Evolutionary conservation across 2,888 invertebrate species (phyloP), one percentile per base, ranked within the genome.

Genomic region (Notodonta ziczac): DNA sequence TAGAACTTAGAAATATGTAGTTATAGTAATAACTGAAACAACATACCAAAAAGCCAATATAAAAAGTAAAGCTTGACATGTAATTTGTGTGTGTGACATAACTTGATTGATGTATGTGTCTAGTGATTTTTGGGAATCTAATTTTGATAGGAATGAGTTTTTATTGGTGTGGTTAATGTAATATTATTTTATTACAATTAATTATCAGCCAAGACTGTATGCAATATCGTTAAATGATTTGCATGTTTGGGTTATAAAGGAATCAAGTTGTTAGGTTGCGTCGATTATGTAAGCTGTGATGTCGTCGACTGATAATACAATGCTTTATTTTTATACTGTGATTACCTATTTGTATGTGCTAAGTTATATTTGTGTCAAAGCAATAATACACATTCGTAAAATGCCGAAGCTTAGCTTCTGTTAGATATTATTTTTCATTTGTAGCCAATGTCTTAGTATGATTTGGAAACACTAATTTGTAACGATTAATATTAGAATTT

Each of bases 281-380:
- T 86, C 78, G 83, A 85, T 88, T 84, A 82, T 85, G 80, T 87
- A 83, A 87, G 87, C 92, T 92, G 93, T 92, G 93, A 92, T 92
- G 91, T 87, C 81, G 81, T 86, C 84, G 86, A 89, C 89, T 89
- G 89, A 91, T 86, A 85, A 88, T 86, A 88, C 87, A 82, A 89
- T 90, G 93, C 91, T 93, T 93, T 93, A 92, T 89, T 92, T 89
- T 90, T 91, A 87, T 91, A 91, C 92, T 92, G 93, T 92, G 92
- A 92, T 92, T 89, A 89, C 81, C 81, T 89, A 85, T 85, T 85
- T 83, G 80, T 87, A 84, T 80, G 85, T 84, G 83, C 83, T 86
- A 88, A 85, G 86, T 87, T 85, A 84, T 81, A 77, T 83, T 84
- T 83, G 83, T 86, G 84, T 89, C 83, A 77, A 64, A 70, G 65